Base-by-base conservation (phyloP, 2,797 vertebrate genomes). In the Tinamus major region DNA sequence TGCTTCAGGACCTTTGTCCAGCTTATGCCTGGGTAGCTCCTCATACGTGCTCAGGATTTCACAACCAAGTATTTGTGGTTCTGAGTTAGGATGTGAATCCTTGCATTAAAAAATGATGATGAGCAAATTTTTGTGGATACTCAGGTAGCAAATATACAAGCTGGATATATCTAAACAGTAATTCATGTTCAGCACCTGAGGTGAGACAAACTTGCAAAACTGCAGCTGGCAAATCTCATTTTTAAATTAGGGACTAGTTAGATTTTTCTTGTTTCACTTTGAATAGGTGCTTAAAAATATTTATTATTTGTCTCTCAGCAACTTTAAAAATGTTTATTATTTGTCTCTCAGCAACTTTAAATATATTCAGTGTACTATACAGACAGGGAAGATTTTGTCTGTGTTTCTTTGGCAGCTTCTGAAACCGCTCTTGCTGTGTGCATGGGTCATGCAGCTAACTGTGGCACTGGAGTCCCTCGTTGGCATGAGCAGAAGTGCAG, bases 381-480 rank as follows among this genome's bases (percentile, higher is more conserved):
- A 55, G 51, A 16, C 27, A 53, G 15, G 27, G 26, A 49, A 7
- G 35, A 33, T 19, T 44, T 65, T 37, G 5, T 7, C 79, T 17
- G 6, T 11, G 42, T 26, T 24, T 48, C 33, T 33, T 55, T 16
- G 31, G 51, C 27, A 8, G 65, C 24, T 19, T 46, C 63, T 67
- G 29, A 5, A 56, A 35, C 9, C 3, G 19, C 5, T 23, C 10
- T 51, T 41, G 75, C 58, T 56, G 41, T 24, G 31, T 35, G 75
- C 12, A 33, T 14, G 11, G 6, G 10, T 5, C 3, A 19, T 2
- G 29, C 37, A 21, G 8, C 1, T 10, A 44, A 27, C 10, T 33
- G 3, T 1, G 7, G 2, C 20, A 2, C 39, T 2, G 19, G 33
- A 39, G 27, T 62, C 27, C 46, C 15, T 18, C 4, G 2, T 10